Base-by-base conservation (phyloP, 2,797 vertebrate species). In the Enteromius thamalakanensis region DNA sequence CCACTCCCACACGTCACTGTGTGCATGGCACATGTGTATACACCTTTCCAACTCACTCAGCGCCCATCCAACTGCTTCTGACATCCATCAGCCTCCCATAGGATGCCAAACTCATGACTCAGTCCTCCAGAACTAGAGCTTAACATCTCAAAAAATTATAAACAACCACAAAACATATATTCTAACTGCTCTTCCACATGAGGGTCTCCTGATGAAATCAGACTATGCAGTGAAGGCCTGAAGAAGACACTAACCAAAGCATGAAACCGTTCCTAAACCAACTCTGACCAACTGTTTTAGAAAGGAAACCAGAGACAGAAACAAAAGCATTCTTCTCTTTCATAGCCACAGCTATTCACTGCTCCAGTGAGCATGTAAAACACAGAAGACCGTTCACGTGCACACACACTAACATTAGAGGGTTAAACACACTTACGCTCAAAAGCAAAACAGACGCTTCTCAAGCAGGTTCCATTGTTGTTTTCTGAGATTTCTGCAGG, bases 381-480 rank as follows among this genome's bases (percentile, higher is more conserved):
- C 26, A 70, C n/a, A 65, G 51, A 82, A 40, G 69, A 49, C 49
- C 34, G 40, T 34, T 77, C 47, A 82, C 67, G 37, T 55, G 76
- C 65, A 75, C 21, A 2, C 64, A 64, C 19, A 42, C 40, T 9
- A 9, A 42, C 40, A 10, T 42, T 42, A 26, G n/a, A 29, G 58
- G 29, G 34, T 68, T 17, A 15, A 78, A 77, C 72, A 86, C 80
- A 76, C 81, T 79, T 37, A 86, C 79, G 86, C 67, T 83, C 14
- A 76, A 19, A 88, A 76, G 34, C 60, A 75, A 34, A 77, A 17
- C 14, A 15, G 11, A 49, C 84, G 82, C 80, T 87, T 86, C 83
- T 90, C 86, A 85, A 74, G 85, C 86, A 87, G 87, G 79, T 80
- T 92, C 90, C 93, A 94, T 94, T 86, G 85, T 90, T 87, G 90